Evolutionary conservation across 2,113 vertebrate genomes (phyloP), one percentile per base, ranked within the genome.

Genomic region (Butorides virescens): DNA sequence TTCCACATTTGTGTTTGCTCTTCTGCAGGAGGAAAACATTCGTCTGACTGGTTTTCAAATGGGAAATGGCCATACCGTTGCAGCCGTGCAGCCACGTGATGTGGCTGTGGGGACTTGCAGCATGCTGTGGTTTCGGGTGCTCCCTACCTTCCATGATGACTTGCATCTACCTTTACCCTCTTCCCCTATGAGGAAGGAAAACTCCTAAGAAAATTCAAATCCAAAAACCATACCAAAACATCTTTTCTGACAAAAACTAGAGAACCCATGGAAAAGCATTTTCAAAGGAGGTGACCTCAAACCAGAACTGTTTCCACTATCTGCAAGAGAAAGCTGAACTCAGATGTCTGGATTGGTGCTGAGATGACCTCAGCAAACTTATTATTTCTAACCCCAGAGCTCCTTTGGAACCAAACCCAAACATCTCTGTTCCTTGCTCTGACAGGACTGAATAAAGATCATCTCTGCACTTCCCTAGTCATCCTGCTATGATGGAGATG

Each of bases 1-100:
- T 86, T 87, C 89, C 95, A 86, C 86, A 87, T 42, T 85, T 59
- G 4, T 90, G 46, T 95, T 97, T 97, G 85, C 91, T 85, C 72
- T 93, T 88, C 61, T 93, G 58, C 27, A 82, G 53, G 75, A 75
- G 46, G 39, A 96, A 92, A 95, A 92, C 58, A 78, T 86, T 76
- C 58, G 3, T 81, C 42, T 88, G 70, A 78, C 23, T 49, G 68
- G 47, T 87, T 95, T 94, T 94, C 56, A 47, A 65, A 73, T 29
- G 72, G 82, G 66, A 87, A 93, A 88, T 61, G 50, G 10, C 44
- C 44, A 27, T 19, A 52, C 46, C 3, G 1, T 37, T 42, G n/a
- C 44, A 66, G n/a, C 62, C 20, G 0, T 52, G 58, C 65, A 90
- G 58, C 39, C 67, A 32, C 1, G 1, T 11, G 25, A 16, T 63